Base-by-base conservation (phyloP, 2,888 invertebrate species). In the Terebella lapidaria region DNA sequence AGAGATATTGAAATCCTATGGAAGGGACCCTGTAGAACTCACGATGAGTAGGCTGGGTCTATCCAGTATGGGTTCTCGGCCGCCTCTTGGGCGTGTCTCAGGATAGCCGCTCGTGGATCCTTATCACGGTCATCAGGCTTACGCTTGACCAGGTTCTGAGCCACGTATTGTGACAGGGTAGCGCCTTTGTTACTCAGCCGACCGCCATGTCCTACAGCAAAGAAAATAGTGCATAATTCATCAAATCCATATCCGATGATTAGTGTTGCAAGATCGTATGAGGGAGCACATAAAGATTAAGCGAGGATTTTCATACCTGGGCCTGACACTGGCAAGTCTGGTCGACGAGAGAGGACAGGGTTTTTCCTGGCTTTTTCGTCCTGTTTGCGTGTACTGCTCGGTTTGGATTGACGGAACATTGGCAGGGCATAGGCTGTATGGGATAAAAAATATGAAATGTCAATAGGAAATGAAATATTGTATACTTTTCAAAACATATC, bases 21-120 rank as follows among this genome's bases (percentile, higher is more conserved):
- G n/a, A n/a, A n/a, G n/a, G n/a, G n/a, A n/a, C n/a, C n/a, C n/a
- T n/a, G n/a, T n/a, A n/a, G n/a, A n/a, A n/a, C n/a, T n/a, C 30
- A 62, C 61, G 62, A 52, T 46, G 73, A 70, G 65, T 80, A 80
- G 22, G 80, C 80, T 26, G 77, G 77, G 29, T 73, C 70, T 2
- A 79, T 70, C 95, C 95, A 97, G 76, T 93, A 94, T 0, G 96
- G 96, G 84, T 96, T 92, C 75, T 95, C 92, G 54, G 87, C 94
- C 0, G 95, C 96, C 1, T 93, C 94, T 75, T 95, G 92, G 0
- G 96, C 96, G 78, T 88, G 94, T 69, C 93, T 90, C 60, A 96
- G 82, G 68, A 97, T 94, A 1, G 96, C 96, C 73, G 94, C 94
- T 55, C 96, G 85, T 0, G 96, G 95, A 84, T 97, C 94, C 71